phyloP scores from a whole-genome alignment of 2,113 vertebrate species.

The Patagioenas fasciata region DNA sequence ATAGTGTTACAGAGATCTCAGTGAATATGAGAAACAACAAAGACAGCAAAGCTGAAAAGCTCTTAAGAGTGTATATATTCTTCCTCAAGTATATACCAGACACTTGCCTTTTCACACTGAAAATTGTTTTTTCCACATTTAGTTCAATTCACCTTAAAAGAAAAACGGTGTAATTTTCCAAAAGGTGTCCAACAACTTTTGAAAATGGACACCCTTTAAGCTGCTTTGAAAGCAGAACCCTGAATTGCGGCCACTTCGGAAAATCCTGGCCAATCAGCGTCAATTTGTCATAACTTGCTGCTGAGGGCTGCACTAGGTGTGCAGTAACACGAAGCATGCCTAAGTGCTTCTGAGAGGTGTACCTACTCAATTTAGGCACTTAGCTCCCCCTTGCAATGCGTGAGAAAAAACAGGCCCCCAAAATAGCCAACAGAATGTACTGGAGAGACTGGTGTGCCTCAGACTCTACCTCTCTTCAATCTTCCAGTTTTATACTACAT shows the following conservation, averaged over 20 bases:
- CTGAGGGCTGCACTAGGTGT: not conserved
- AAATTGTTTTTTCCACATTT: not conserved
- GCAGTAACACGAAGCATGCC: not conserved
- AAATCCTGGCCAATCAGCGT: not conserved
- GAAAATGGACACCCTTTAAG: not conserved
- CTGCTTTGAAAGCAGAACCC: not conserved
- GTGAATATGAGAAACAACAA: not conserved
- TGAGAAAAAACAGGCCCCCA: not conserved
- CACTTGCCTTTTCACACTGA: not conserved
- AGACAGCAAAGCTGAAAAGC: not conserved
- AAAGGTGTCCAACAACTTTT: not conserved
- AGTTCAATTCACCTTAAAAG: not conserved
- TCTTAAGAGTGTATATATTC: not conserved
- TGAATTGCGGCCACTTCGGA: not conserved
- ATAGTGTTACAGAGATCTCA: not conserved
- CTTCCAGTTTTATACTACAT: not conserved
- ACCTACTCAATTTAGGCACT: not conserved
- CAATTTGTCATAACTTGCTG: not conserved
- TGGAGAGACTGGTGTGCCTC: not conserved
- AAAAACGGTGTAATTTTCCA: not conserved
- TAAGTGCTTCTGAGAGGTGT: not conserved
- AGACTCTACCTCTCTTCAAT: not conserved
- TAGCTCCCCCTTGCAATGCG: not conserved
- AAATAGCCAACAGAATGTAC: not conserved
- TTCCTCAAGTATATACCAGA: not conserved